Percentiles rank a stretch among this genome's conserved stretches.
Conservation (phyloP, 2,888 invertebrate species). For the Melieria picta region DNA sequence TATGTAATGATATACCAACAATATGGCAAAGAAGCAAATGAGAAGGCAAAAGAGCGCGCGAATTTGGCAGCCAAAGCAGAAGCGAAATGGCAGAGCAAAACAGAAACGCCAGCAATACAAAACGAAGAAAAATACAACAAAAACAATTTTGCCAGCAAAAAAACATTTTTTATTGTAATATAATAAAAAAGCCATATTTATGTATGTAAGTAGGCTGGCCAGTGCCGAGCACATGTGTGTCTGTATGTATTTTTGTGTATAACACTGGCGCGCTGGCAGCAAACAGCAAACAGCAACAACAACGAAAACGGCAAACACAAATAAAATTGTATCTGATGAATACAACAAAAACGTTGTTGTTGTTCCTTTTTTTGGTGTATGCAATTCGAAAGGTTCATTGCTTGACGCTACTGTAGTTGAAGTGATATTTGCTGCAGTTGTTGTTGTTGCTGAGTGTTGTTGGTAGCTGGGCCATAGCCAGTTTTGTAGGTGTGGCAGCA, state of each 20-base stretch:
- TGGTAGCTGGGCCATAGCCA: neutral
- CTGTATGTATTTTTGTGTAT: too few species aligned
- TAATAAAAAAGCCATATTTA: too few species aligned
- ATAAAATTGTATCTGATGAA: neutral
- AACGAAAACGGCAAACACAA: conserved; percentile 1
- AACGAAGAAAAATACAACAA: neutral
- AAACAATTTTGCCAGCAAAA: neutral
- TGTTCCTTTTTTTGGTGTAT: neutral
- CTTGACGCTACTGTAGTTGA: neutral
- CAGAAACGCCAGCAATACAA: conserved; percentile 1
- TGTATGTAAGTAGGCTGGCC: too few species aligned
- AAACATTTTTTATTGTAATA: neutral
- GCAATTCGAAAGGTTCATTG: conserved; percentile 2
- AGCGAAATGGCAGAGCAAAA: conserved; percentile 9
- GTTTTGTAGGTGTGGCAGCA: neutral
- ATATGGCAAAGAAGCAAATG: too few species aligned
- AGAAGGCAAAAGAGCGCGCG: neutral
- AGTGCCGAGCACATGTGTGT: too few species aligned
- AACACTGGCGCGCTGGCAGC: neutral
- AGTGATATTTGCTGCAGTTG: neutral
- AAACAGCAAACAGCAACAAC: neutral
- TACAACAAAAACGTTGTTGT: neutral
- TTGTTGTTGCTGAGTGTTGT: neutral
- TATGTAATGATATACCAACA: too few species aligned
- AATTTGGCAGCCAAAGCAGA: neutral